Percentiles rank a stretch among this genome's conserved stretches.
Conservation (phyloP, 2,113 vertebrate genomes). For the Psophia crepitans region DNA sequence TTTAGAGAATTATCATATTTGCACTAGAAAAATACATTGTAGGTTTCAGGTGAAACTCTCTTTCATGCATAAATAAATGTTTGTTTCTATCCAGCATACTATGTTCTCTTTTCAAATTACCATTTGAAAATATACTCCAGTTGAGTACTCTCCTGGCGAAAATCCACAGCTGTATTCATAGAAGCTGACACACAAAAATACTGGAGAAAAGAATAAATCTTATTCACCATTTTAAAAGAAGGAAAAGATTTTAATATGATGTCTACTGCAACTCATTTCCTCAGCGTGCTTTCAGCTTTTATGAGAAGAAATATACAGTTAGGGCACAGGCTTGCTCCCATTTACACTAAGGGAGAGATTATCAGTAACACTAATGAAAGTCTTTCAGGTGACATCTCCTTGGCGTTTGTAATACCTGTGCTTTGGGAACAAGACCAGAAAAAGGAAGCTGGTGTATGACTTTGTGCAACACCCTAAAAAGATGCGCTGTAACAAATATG, state of each 20-base stretch:
- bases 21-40: not conserved
- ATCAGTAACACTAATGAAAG: not conserved
- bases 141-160: not conserved
- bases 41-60: not conserved
- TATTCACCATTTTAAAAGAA: not conserved
- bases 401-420: conserved; percentile 1
- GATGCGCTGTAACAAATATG: not conserved
- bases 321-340: not conserved
- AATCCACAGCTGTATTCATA: not conserved
- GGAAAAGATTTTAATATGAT: not conserved
- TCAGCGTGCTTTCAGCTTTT: conserved; percentile 24
- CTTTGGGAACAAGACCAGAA: not conserved
- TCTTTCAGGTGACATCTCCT: not conserved
- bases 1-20: not conserved
- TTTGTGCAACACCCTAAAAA: not conserved
- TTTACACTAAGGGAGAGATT: not conserved
- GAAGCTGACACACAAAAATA: not conserved
- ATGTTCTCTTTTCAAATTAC: not conserved
- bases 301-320: not conserved
- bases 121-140: not conserved
- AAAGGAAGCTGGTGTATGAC: not conserved
- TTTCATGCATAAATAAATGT: not conserved
- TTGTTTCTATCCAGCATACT: not conserved
- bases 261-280: not conserved
- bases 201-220: not conserved